Conservation (phyloP, 2,113 vertebrate species). For the Leucopsar rothschildi region DNA sequence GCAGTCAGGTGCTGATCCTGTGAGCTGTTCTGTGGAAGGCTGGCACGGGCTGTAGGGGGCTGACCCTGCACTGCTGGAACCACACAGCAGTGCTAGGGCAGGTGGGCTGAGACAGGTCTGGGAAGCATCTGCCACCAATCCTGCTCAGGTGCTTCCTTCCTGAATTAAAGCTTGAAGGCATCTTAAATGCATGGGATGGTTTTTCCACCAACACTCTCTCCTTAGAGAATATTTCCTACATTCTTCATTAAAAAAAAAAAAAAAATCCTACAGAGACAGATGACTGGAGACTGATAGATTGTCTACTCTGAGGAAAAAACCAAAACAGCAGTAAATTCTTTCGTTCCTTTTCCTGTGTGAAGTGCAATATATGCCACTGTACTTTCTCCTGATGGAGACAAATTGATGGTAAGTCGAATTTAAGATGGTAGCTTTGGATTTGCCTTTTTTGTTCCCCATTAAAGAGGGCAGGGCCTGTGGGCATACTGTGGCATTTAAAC, state of each 20-base stretch:
- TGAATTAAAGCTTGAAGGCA: neutral
- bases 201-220: neutral
- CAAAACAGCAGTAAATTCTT: neutral
- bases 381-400: neutral
- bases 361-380: neutral
- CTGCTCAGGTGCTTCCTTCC: neutral
- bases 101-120: rapidly evolving
- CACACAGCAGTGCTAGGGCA: rapidly evolving
- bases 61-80: neutral
- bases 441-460: neutral
- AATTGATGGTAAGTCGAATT: neutral
- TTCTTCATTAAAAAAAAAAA: neutral
- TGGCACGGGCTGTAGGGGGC: rapidly evolving
- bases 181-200: neutral
- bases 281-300: neutral
- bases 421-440: neutral
- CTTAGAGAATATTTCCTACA: neutral
- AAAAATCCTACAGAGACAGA: neutral
- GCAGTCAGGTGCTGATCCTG: neutral
- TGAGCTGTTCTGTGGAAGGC: neutral
- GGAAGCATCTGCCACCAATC: neutral
- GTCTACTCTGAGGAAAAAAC: neutral
- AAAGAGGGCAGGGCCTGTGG: neutral
- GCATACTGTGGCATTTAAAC: neutral
- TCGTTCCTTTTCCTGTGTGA: neutral